phyloP scores from a whole-genome alignment of 2,113 vertebrate genomes.

The human (Homo sapiens) region DNA sequence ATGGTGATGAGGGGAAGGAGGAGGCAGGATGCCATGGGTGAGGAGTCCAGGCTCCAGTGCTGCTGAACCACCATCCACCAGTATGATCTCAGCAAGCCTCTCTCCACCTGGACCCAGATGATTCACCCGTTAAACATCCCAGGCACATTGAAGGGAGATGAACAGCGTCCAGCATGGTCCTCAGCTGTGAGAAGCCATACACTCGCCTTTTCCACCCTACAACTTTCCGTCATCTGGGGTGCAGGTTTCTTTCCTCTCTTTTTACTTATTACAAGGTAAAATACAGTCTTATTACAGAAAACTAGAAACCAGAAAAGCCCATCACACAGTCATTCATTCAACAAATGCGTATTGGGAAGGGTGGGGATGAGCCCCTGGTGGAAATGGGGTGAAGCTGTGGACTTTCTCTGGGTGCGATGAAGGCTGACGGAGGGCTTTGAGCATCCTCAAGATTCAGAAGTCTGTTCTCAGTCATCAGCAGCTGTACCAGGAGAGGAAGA shows the following conservation, averaged over 20 bases:
- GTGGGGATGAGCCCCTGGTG: rapidly evolving
- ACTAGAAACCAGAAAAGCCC: neutral
- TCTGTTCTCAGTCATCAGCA: neutral
- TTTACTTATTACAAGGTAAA: neutral
- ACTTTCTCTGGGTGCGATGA: neutral
- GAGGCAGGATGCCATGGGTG: neutral
- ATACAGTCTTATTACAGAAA: neutral
- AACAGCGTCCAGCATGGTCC: rapidly evolving
- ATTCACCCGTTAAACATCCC: neutral
- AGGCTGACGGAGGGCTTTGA: neutral
- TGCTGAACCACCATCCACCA: too few species aligned
- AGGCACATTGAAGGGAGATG: neutral
- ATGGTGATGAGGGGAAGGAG: rapidly evolving
- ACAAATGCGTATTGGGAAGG: rapidly evolving
- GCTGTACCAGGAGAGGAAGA: neutral
- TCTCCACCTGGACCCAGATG: neutral
- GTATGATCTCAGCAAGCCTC: neutral
- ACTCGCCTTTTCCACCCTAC: neutral
- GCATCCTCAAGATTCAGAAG: neutral
- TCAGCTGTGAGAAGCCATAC: neutral
- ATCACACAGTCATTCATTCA: rapidly evolving
- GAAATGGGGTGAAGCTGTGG: neutral
- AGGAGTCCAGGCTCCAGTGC: neutral
- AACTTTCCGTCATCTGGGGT: neutral
- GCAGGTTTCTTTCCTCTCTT: neutral